These are phyloP conservation scores for Ctenodactylus gundi DNA, from an alignment of 2,113 vertebrate species.

Conservation along the genomic window DNA sequence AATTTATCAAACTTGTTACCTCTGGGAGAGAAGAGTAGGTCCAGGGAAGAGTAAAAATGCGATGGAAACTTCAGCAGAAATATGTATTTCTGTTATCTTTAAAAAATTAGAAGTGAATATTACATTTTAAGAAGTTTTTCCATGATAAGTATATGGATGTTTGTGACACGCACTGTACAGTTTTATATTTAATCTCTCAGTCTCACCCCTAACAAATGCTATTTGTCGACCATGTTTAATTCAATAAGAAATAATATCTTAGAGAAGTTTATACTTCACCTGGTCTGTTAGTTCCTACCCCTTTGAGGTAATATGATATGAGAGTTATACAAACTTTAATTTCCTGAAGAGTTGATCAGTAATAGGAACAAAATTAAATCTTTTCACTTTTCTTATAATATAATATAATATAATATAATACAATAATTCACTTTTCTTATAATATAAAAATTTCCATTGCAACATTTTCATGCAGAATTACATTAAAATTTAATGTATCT, in stretches of 20 bases:
- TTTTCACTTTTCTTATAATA: background rate
- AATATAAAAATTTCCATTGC: background rate
- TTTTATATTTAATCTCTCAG: background rate
- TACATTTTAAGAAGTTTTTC: too few species aligned
- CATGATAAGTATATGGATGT: background rate
- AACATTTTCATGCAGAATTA: conserved; percentile 14
- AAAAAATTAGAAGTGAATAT: background rate
- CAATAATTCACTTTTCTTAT: too few species aligned
- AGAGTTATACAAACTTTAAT: conserved; percentile 16
- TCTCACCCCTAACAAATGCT: background rate
- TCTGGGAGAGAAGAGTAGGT: background rate
- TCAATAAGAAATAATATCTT: background rate
- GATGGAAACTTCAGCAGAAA: background rate
- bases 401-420: too few species aligned
- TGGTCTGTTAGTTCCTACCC: background rate
- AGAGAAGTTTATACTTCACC: background rate
- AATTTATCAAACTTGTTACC: background rate
- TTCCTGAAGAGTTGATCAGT: conserved; percentile 19
- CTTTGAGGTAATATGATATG: background rate
- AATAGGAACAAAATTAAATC: conserved; percentile 14
- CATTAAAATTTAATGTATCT: background rate
- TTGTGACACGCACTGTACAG: background rate
- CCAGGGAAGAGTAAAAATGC: background rate
- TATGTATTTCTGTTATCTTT: background rate
- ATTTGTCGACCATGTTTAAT: background rate